phyloP scores from a whole-genome alignment of 2,797 vertebrate species.

The Muscicapa comitata region DNA sequence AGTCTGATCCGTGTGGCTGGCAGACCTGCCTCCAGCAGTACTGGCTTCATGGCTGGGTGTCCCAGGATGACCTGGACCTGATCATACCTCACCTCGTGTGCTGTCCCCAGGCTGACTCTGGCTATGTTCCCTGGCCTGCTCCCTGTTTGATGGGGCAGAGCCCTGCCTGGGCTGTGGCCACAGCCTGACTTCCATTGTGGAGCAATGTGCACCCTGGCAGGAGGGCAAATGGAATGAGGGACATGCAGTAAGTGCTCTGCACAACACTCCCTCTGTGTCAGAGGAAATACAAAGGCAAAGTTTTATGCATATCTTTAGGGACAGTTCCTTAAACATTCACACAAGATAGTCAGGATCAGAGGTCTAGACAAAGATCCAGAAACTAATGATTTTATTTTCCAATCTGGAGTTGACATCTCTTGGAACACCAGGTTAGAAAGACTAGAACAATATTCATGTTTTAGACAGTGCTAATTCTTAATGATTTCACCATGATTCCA shows the following conservation, averaged over 20 bases:
- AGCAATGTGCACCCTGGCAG: not conserved
- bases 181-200: not conserved
- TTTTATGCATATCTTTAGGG: not conserved
- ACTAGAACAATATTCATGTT: not conserved
- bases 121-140: not conserved
- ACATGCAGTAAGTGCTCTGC: not conserved
- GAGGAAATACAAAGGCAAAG: not conserved
- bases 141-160: not conserved
- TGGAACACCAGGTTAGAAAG: not conserved
- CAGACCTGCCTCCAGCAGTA: not conserved
- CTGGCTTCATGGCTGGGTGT: not conserved
- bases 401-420: not conserved
- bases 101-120: not conserved
- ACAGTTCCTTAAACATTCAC: not conserved
- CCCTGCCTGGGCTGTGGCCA: rapidly evolving
- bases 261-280: rapidly evolving
- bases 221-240: not conserved
- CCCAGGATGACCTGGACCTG: too few relatives aligned
- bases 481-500: not conserved
- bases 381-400: not conserved
- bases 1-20: not conserved
- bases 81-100: rapidly evolving
- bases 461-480: not conserved
- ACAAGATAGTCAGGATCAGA: not conserved
- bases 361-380: not conserved